Evolutionary conservation across 2,797 vertebrate genomes (phyloP).

Genomic region (Petrocephalus schoutedeni): DNA sequence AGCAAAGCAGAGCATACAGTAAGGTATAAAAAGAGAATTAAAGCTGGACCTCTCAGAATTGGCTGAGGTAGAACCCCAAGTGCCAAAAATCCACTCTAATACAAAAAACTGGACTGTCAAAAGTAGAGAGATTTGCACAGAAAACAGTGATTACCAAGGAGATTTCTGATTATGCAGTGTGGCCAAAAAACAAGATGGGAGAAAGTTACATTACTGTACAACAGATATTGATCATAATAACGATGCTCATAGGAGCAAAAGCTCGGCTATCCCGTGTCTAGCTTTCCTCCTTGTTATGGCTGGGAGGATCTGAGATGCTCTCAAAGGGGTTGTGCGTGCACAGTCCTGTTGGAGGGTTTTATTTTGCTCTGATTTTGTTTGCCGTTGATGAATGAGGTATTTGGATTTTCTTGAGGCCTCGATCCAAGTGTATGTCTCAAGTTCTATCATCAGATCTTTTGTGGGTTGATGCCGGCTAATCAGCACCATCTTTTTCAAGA

Average conservation of each 20-base stretch:
- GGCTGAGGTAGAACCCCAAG: not conserved
- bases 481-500: not conserved
- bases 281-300: not conserved
- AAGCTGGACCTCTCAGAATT: not conserved
- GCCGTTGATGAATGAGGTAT: not conserved
- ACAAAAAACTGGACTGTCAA: not conserved
- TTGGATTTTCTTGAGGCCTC: not conserved
- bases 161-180: not conserved
- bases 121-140: not conserved
- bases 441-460: not conserved
- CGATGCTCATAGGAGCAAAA: not conserved
- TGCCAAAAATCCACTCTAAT: not conserved
- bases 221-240: not conserved
- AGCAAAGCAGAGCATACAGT: not conserved
- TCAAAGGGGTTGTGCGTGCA: not conserved
- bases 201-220: not conserved
- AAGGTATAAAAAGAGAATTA: not conserved
- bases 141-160: not conserved
- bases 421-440: not conserved
- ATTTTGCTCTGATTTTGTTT: not conserved
- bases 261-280: not conserved
- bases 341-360: not conserved
- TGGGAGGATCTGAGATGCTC: not conserved
- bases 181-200: not conserved
- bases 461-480: not conserved